A percentile compares a stretch with the other conserved stretches of the same genome.
phyloP scores from a whole-genome alignment of 1,140 invertebrate species.

The Drosophila pseudoananassae region DNA sequence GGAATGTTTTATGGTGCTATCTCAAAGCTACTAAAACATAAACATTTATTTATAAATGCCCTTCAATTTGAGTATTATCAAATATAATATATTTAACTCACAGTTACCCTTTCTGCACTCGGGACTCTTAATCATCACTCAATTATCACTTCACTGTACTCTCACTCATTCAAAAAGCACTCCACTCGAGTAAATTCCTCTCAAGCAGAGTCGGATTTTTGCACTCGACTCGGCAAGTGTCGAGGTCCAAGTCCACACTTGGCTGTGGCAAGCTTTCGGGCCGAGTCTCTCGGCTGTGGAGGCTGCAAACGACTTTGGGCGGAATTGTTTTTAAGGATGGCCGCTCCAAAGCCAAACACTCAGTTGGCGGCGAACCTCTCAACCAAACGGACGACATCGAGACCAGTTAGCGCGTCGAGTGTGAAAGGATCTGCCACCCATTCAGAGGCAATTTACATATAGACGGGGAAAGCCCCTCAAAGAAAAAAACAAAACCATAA shows the following conservation, averaged over 20 bases:
- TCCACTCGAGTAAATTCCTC: neutral
- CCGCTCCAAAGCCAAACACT: conserved; percentile 46
- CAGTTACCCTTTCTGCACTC: neutral
- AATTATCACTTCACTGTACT: neutral
- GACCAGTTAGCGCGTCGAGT: conserved; percentile 18
- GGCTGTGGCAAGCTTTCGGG: conserved; percentile 43
- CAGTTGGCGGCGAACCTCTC: conserved; percentile 73
- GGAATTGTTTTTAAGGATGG: conserved; percentile 76
- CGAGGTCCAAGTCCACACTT: too few relatives aligned
- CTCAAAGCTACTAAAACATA: neutral
- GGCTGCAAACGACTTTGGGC: conserved; percentile 64
- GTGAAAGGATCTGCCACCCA: conserved; percentile 35
- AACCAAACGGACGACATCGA: conserved; percentile 60
- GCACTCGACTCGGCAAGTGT: conserved; percentile 50
- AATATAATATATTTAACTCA: too few relatives aligned
- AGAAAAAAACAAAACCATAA: conserved; percentile 2
- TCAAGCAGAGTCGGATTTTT: conserved; percentile 26
- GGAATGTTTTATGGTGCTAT: neutral
- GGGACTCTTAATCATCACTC: conserved; percentile 26
- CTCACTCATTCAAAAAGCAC: conserved; percentile 31
- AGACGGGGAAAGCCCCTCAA: conserved; percentile 34
- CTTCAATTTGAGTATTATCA: too few relatives aligned
- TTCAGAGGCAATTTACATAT: conserved; percentile 42
- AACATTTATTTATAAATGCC: neutral
- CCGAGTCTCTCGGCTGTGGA: conserved; percentile 44